These are phyloP conservation scores for Coelopa pilipes DNA, from an alignment of 2,888 invertebrate genomes.

Conservation along the genomic window DNA sequence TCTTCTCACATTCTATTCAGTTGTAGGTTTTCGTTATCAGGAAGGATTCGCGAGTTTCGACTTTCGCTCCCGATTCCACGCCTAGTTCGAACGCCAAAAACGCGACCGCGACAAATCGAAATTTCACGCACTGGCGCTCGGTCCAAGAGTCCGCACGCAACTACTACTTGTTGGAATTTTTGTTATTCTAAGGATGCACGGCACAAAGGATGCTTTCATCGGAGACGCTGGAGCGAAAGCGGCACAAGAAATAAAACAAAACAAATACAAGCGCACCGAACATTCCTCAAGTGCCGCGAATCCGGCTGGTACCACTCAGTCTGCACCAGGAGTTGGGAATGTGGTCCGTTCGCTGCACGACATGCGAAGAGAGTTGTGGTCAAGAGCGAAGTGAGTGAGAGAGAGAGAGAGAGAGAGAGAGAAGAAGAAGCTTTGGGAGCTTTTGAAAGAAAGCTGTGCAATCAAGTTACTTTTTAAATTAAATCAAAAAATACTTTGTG, in stretches of 20 bases:
- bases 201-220: conserved; percentile 24
- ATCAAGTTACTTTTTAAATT: too few species aligned
- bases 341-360: not conserved
- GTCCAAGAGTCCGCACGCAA: conserved; percentile 42
- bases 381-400: not conserved
- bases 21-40: too few species aligned
- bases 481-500: too few species aligned
- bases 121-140: conserved; percentile 39
- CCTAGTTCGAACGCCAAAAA: not conserved
- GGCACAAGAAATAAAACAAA: not conserved
- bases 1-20: not conserved
- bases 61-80: too few species aligned
- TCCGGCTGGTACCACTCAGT: not conserved
- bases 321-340: not conserved
- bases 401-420: not conserved
- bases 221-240: not conserved
- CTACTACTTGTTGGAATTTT: conserved; percentile 46
- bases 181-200: conserved; percentile 29
- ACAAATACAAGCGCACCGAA: not conserved
- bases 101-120: not conserved
- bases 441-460: too few species aligned
- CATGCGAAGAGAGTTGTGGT: not conserved
- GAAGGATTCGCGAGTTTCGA: too few species aligned
- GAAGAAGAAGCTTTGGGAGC: not conserved
- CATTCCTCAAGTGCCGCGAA: not conserved